Evolutionary conservation across 2,888 invertebrate species (phyloP), one percentile per base, ranked within the genome.

Genomic region (Amblyjoppa proteus): DNA sequence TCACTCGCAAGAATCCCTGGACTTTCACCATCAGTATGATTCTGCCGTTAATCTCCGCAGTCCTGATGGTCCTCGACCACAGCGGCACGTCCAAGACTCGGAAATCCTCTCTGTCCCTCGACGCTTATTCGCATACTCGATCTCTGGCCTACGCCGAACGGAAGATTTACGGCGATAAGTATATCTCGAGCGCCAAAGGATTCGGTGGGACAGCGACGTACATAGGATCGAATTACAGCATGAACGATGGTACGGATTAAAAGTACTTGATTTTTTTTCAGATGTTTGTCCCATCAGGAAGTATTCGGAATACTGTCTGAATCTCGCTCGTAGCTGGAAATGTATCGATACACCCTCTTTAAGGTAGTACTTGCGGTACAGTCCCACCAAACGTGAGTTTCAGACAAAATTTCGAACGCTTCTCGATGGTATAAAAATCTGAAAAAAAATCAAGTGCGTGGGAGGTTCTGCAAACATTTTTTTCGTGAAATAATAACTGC

Each of bases 1-100:
- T 93, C 73, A 91, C 92, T 0, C 87, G 83, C 2, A 92, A 93
- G 83, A 94, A 93, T 89, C 87, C 91, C 56, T 79, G 90, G 45
- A 89, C 88, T 4, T 86, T 91, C 41, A 78, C 92, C n/a, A 78
- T 92, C 5, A 94, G 91, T 81, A 69, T 93, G 56, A 5, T 92
- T 20, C 76, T 94, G 70, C 92, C 94, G 3, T 80, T 93, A 38
- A 28, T 93, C 0, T 90, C 93, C 9, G 90, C 92, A 0, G 11
- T 94, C 4, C 66, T 94, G 45, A 92, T 94, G 88, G 87, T 91
- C 3, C 88, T 93, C 81, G 90, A 93, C 82, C 91, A 92, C 20
- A 90, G 91, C 70, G 84, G 89, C 4, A 88, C 90, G 20, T 49
- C 34, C 5, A 87, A 87, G 11, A 85, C 87, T 5, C 88, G 88